phyloP scores from a whole-genome alignment of 2,888 invertebrate species.

The Matsumyia berberina region DNA sequence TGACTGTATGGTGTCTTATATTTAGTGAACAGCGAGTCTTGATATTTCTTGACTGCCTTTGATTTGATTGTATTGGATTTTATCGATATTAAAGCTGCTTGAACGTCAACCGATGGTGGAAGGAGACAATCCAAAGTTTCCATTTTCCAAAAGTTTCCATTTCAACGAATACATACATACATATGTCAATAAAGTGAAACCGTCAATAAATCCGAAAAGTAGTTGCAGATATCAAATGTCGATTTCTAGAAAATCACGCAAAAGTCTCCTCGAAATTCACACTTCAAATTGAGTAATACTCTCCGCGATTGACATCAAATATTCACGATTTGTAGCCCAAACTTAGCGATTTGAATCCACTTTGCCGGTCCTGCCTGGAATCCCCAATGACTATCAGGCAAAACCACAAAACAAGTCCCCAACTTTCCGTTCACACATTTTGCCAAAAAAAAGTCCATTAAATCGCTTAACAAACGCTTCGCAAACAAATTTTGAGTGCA shows the following conservation, averaged over 20 bases:
- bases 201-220: constrained; percentile 14
- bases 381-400: constrained; percentile 18
- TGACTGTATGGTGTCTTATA: too few species aligned
- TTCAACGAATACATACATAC: background rate
- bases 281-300: background rate
- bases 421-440: constrained; percentile 23
- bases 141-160: background rate
- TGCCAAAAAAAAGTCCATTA: constrained; percentile 31
- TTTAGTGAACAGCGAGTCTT: too few species aligned
- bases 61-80: too few species aligned
- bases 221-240: constrained; percentile 1
- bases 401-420: background rate
- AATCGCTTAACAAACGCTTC: constrained; percentile 6
- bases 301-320: background rate
- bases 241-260: constrained; percentile 1
- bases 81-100: too few species aligned
- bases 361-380: constrained; percentile 37
- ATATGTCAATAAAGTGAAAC: constrained; percentile 25
- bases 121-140: background rate
- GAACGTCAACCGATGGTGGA: too few species aligned
- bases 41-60: too few species aligned
- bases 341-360: constrained; percentile 37
- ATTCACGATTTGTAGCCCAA: constrained; percentile 30
- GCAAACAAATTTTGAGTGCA: constrained; percentile 26
- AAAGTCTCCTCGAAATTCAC: constrained; percentile 13